Percentiles rank a stretch among this genome's conserved stretches.
Conservation (phyloP, 2,888 invertebrate species). For the Autographa gamma region DNA sequence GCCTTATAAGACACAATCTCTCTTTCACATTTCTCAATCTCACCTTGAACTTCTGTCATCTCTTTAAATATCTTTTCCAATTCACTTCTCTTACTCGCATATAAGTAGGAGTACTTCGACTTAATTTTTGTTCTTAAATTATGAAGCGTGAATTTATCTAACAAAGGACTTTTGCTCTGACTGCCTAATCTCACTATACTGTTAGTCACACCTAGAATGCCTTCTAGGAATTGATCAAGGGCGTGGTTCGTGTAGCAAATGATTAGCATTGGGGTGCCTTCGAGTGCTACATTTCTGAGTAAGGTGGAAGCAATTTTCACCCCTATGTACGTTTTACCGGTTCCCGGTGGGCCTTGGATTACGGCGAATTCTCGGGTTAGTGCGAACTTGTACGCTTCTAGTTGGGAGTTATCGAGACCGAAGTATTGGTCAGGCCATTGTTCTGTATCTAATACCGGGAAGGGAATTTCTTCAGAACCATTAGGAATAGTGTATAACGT, state of each 20-base stretch:
- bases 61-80: conserved; percentile 74
- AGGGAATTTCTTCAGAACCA: conserved; percentile 70
- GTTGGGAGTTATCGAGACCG: conserved; percentile 91
- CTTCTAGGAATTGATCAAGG: conserved; percentile 95
- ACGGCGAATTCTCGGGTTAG: conserved; percentile 92
- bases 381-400: conserved; percentile 91
- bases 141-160: conserved; percentile 87
- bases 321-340: conserved; percentile 95
- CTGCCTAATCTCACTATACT: conserved; percentile 92
- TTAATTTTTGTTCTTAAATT: conserved; percentile 75
- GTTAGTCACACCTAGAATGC: conserved; percentile 88
- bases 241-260: conserved; percentile 96
- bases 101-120: conserved; percentile 78
- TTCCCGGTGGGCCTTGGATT: conserved; percentile 96
- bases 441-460: conserved; percentile 72
- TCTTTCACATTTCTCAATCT: conserved; percentile 81
- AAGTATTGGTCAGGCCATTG: conserved; percentile 86
- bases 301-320: conserved; percentile 92
- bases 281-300: conserved; percentile 89
- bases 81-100: conserved; percentile 72
- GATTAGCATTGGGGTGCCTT: conserved; percentile 91
- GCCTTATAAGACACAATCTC: conserved; percentile 74
- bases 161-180: conserved; percentile 89
- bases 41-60: conserved; percentile 77
- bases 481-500: conserved; percentile 71